These are phyloP conservation scores for Stegodyphus mimosarum DNA, from an alignment of 1,140 invertebrate species.

Conservation along the genomic window DNA sequence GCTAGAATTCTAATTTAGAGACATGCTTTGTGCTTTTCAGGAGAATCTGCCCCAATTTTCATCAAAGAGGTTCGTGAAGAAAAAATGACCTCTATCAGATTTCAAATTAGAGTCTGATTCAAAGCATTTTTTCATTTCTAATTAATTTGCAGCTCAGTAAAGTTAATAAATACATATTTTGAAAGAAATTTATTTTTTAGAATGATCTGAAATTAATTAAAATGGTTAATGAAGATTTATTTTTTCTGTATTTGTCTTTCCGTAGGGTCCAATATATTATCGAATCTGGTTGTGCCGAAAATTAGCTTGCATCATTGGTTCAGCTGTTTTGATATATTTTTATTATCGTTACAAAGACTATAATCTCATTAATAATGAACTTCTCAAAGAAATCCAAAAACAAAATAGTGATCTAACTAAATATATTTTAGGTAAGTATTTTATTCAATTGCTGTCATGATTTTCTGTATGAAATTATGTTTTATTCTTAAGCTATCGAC, in stretches of 20 bases:
- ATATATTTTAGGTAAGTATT: constrained; percentile 36
- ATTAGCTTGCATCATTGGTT: constrained; percentile 61
- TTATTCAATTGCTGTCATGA: too few species aligned
- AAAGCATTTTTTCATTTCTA: background rate
- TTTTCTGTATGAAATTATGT: too few species aligned
- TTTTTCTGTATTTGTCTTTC: constrained; percentile 23
- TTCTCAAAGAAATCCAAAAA: constrained; percentile 67
- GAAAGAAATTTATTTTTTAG: background rate
- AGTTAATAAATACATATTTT: background rate
- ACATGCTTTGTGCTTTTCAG: too few species aligned
- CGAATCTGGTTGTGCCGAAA: constrained; percentile 66
- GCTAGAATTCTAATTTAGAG: too few species aligned
- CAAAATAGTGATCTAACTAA: constrained; percentile 66
- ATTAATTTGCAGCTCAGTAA: background rate
- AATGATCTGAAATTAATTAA: background rate
- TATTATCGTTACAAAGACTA: constrained; percentile 67
- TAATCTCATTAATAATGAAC: constrained; percentile 66
- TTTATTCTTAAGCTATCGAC: too few species aligned
- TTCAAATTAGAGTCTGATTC: background rate
- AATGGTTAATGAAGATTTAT: background rate
- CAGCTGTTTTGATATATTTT: constrained; percentile 64
- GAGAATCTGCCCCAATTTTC: too few species aligned
- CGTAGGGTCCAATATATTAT: constrained; percentile 65
- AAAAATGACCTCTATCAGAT: background rate
- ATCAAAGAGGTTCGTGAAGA: background rate